These are phyloP conservation scores for Neoseiulus cucumeris DNA, from an alignment of 1,140 invertebrate species.

Conservation along the genomic window DNA sequence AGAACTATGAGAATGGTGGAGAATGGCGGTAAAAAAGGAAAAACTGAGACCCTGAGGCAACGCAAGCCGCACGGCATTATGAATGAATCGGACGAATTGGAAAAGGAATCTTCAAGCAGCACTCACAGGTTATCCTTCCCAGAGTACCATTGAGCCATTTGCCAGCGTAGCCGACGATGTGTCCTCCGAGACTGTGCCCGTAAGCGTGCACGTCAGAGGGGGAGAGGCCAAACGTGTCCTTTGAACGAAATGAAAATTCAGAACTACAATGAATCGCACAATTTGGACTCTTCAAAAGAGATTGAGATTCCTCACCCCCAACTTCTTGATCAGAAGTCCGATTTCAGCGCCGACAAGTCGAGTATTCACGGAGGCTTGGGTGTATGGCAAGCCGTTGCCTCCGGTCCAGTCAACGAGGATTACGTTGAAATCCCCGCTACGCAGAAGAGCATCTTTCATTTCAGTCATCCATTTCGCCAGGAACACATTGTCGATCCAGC, in stretches of 20 bases:
- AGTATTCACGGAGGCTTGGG: conserved; percentile 39
- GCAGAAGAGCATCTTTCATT: conserved; percentile 18
- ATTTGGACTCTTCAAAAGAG: too few relatives aligned
- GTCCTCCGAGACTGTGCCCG: conserved; percentile 27
- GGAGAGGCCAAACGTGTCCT: neutral
- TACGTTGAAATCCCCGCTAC: conserved; percentile 25
- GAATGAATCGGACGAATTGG: too few relatives aligned
- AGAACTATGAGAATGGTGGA: too few relatives aligned
- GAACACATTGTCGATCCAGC: conserved; percentile 16
- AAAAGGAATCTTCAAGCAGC: too few relatives aligned
- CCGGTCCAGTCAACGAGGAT: conserved; percentile 29
- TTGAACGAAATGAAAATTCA: too few relatives aligned
- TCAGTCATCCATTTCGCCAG: conserved; percentile 17
- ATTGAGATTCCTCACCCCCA: conserved; percentile 16
- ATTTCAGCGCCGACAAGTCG: conserved; percentile 41
- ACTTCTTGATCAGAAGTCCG: conserved; percentile 29
- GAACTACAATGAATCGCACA: too few relatives aligned
- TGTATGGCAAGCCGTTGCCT: conserved; percentile 34
- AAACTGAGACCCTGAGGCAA: too few relatives aligned
- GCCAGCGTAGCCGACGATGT: conserved; percentile 21
- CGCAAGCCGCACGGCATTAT: too few relatives aligned
- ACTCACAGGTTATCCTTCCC: neutral
- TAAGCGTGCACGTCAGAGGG: conserved; percentile 45
- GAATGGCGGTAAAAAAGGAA: too few relatives aligned
- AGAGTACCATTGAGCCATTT: conserved; percentile 18